Percentiles rank a stretch among this genome's conserved stretches.
These are phyloP conservation scores for Menidia menidia DNA, from an alignment of 2,797 vertebrate species.

Conservation along the genomic window DNA sequence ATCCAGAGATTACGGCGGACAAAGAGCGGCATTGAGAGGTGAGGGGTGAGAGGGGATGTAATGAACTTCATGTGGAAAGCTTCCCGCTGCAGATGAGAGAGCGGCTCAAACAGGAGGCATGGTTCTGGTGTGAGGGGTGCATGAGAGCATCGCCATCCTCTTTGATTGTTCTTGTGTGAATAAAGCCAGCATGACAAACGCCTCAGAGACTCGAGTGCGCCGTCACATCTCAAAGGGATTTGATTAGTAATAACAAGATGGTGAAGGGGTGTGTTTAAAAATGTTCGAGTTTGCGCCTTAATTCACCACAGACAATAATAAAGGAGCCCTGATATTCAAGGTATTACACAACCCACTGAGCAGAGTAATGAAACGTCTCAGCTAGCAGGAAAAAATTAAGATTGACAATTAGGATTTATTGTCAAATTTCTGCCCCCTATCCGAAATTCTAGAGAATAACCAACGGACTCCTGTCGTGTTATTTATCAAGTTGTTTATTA, in stretches of 20 bases:
- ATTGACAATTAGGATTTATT: conserved; percentile 38
- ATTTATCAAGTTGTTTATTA: background rate
- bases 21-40: conserved; percentile 82
- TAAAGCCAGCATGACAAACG: conserved; percentile 51
- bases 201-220: conserved; percentile 29
- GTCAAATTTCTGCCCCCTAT: background rate
- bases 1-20: conserved; percentile 79
- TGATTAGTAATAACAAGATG: conserved; percentile 35
- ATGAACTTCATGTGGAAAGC: conserved; percentile 81
- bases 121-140: conserved; percentile 44
- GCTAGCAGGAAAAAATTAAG: conserved; percentile 28
- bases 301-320: conserved; percentile 32
- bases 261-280: conserved; percentile 26
- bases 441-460: conserved; percentile 4
- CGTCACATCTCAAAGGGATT: conserved; percentile 26
- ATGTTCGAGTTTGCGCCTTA: conserved; percentile 1
- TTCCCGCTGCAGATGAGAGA: conserved; percentile 78
- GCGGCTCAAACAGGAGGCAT: conserved; percentile 55
- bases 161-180: conserved; percentile 65
- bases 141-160: conserved; percentile 38
- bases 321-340: conserved; percentile 19
- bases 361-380: conserved; percentile 63
- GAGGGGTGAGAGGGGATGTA: conserved; percentile 74
- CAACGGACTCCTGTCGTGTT: conserved; percentile 1
- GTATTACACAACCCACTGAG: conserved; percentile 55